Evolutionary conservation across 1,140 invertebrate species (phyloP), one percentile per base, ranked within the genome.

Genomic region (Eubasilissa regina): DNA sequence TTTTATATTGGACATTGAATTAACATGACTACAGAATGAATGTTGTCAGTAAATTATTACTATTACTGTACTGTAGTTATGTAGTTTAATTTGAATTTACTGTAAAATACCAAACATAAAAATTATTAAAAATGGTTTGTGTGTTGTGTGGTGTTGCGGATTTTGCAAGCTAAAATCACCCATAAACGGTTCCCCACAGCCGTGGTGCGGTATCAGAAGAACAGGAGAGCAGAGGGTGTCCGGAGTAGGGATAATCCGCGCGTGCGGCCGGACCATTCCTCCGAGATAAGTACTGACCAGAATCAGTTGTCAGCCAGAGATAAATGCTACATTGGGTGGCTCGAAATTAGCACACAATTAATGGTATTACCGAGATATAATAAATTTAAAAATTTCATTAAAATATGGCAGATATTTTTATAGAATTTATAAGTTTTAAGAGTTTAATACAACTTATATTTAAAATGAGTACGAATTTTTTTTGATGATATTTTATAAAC

Each of bases 261-360:
- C 79, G 79, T 81, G 79, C 56, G 79, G 77, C 72, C 64, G 73
- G 77, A 68, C 81, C 80, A 81, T 83, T 81, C 53, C 72, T 80
- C 64, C 13, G 45, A 79, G 81, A 83, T 83, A 83, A 83, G 81
- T 83, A 83, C 79, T 83, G 80, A 78, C 81, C 81, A 78, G 74
- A 83, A 83, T 83, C 81, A 83, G 81, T 83, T 83, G 81, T 83
- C 81, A 83, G 80, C 77, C 60, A 53, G 74, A 83, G 81, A 83
- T 83, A 83, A 83, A 83, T 81, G 81, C 17, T 13, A 68, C 25
- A 77, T 45, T 75, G 70, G 10, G 62, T 70, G 81, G 78, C 17
- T 21, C 53, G 64, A 79, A 78, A 62, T 19, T 17, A 66, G 10
- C 15, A 1, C 25, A 35, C 25, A 35, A 35, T n/a, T n/a, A n/a